A percentile compares a stretch with the other conserved stretches of the same genome.
phyloP scores from a whole-genome alignment of 2,113 vertebrate species.

The Percina caprodes region DNA sequence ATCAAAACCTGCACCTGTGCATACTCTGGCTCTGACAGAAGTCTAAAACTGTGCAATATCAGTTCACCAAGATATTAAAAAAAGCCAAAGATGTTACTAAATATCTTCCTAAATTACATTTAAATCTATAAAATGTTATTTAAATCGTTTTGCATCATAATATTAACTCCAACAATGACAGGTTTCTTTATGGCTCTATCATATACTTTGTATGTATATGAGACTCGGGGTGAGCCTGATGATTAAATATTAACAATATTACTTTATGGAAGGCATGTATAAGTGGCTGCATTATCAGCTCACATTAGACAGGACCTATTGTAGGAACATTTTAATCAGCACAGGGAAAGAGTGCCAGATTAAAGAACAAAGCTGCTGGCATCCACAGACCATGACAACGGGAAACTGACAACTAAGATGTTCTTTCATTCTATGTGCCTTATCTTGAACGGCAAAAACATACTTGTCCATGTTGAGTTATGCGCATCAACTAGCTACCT shows the following conservation, averaged over 20 bases:
- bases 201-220: background rate
- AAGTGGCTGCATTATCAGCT: background rate
- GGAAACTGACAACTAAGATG: background rate
- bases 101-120: background rate
- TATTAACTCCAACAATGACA: background rate
- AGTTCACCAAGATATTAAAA: background rate
- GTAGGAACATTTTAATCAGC: background rate
- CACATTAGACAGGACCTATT: background rate
- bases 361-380: constrained; percentile 10
- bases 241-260: constrained; percentile 2
- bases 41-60: background rate
- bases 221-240: background rate
- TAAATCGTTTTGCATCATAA: background rate
- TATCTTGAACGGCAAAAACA: background rate
- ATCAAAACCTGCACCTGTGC: background rate
- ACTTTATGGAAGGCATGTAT: background rate
- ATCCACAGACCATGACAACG: background rate
- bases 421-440: background rate
- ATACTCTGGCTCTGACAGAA: background rate
- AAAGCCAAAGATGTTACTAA: background rate
- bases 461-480: background rate
- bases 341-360: background rate
- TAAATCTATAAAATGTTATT: background rate
- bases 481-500: background rate
- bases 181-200: background rate